Evolutionary conservation across 2,797 vertebrate genomes (phyloP).

Genomic region (Pipistrellus pygmaeus): DNA sequence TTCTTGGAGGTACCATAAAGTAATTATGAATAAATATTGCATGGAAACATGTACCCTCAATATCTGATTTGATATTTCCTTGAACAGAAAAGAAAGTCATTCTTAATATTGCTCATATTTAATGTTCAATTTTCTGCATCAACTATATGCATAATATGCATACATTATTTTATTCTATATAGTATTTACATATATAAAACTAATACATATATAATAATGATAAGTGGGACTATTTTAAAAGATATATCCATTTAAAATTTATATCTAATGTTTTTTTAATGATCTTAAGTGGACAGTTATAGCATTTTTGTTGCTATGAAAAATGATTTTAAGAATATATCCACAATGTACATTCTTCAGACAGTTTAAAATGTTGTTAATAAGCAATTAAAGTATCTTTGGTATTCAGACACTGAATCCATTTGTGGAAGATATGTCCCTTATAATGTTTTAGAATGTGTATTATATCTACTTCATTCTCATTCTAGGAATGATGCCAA

Average conservation of each 20-base stretch:
- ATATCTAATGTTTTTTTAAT: slow-evolving; percentile 38
- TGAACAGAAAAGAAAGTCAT: not conserved
- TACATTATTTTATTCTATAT: not conserved
- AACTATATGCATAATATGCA: not conserved
- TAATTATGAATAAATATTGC: not conserved
- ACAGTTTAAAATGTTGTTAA: slow-evolving; percentile 70
- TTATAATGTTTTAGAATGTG: slow-evolving; percentile 18
- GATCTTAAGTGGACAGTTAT: slow-evolving; percentile 9
- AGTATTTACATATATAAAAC: not conserved
- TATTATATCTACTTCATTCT: slow-evolving; percentile 54
- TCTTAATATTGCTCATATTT: slow-evolving; percentile 3
- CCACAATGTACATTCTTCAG: slow-evolving; percentile 15
- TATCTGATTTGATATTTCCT: not conserved
- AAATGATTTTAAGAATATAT: slow-evolving; percentile 63
- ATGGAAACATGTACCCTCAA: not conserved
- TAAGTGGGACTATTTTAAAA: not conserved
- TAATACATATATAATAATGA: not conserved
- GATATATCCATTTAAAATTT: slow-evolving; percentile 26
- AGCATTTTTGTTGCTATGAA: slow-evolving; percentile 18
- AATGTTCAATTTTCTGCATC: not conserved
- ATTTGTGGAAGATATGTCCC: not conserved
- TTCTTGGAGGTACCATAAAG: not conserved
- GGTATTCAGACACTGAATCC: slow-evolving; percentile 53
- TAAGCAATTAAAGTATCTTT: slow-evolving; percentile 66
- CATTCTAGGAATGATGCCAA: slow-evolving; percentile 52